Evolutionary conservation across 2,113 vertebrate genomes (phyloP).

Genomic region (Peromyscus californicus): DNA sequence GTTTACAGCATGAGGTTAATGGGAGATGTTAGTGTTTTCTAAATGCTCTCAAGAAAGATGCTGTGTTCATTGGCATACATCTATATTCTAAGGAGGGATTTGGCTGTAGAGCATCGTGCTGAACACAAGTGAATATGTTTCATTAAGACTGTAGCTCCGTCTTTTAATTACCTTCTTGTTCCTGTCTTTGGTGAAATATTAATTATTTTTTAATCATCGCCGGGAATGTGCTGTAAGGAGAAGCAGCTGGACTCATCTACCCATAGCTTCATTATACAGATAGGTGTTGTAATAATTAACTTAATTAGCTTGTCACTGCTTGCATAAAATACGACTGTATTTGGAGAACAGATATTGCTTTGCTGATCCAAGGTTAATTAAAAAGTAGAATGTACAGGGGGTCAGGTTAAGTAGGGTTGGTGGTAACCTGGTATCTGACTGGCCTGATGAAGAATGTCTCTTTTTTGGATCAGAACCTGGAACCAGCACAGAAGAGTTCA

Average conservation of each 20-base stretch:
- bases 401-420: constrained; percentile 66
- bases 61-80: constrained; percentile 11
- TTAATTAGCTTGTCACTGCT: constrained; percentile 91
- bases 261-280: constrained; percentile 87
- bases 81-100: constrained; percentile 77
- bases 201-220: constrained; percentile 92
- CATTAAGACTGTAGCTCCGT: constrained; percentile 87
- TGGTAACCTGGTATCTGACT: constrained; percentile 36
- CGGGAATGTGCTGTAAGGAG: constrained; percentile 85
- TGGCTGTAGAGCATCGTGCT: constrained; percentile 72
- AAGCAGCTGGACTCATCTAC: constrained; percentile 83
- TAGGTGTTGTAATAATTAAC: constrained; percentile 91
- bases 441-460: not conserved
- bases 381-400: constrained; percentile 79
- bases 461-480: not conserved
- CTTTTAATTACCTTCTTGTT: constrained; percentile 93
- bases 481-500: not conserved
- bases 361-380: constrained; percentile 90
- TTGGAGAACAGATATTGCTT: constrained; percentile 85
- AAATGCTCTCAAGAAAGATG: constrained; percentile 35
- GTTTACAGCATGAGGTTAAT: not conserved
- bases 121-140: constrained; percentile 84
- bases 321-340: constrained; percentile 87
- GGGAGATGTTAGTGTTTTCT: constrained; percentile 55
- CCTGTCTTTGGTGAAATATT: constrained; percentile 89